phyloP scores from a whole-genome alignment of 1,140 invertebrate genomes.

The Lordiphosa mommai region DNA sequence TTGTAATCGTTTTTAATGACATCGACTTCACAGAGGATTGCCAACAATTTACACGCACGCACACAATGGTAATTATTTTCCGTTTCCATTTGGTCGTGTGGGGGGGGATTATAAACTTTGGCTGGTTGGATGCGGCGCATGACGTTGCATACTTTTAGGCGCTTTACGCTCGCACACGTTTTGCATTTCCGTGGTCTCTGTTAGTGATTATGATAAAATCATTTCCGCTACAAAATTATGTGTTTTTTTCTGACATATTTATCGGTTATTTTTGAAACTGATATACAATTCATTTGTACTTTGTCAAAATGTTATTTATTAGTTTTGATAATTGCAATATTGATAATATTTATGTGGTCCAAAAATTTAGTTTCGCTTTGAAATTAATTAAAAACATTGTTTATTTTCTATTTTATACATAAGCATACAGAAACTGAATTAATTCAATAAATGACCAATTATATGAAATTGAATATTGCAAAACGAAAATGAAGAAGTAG shows the following conservation, averaged over 20 bases:
- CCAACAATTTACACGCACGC: not conserved
- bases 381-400: slow-evolving; percentile 46
- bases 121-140: slow-evolving; percentile 13
- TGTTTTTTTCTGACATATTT: slow-evolving; percentile 20
- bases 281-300: slow-evolving; percentile 31
- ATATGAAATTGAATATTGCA: slow-evolving; percentile 3
- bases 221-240: slow-evolving; percentile 60
- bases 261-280: not conserved
- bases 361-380: slow-evolving; percentile 6
- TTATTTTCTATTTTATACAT: not conserved
- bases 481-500: not conserved
- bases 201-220: slow-evolving; percentile 58
- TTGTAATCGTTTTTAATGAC: not conserved
- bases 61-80: slow-evolving; percentile 37
- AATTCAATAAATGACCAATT: slow-evolving; percentile 25
- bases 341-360: slow-evolving; percentile 22
- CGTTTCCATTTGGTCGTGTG: slow-evolving; percentile 18
- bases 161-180: slow-evolving; percentile 14
- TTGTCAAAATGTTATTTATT: slow-evolving; percentile 34
- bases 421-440: slow-evolving; percentile 4
- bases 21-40: not conserved
- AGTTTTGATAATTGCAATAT: slow-evolving; percentile 42
- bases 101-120: slow-evolving; percentile 19
- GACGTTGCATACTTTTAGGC: slow-evolving; percentile 14
- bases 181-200: slow-evolving; percentile 9